Evolutionary conservation across 1,140 invertebrate genomes (phyloP), one percentile per base, ranked within the genome.

Genomic region (Sweltsa coloradensis): DNA sequence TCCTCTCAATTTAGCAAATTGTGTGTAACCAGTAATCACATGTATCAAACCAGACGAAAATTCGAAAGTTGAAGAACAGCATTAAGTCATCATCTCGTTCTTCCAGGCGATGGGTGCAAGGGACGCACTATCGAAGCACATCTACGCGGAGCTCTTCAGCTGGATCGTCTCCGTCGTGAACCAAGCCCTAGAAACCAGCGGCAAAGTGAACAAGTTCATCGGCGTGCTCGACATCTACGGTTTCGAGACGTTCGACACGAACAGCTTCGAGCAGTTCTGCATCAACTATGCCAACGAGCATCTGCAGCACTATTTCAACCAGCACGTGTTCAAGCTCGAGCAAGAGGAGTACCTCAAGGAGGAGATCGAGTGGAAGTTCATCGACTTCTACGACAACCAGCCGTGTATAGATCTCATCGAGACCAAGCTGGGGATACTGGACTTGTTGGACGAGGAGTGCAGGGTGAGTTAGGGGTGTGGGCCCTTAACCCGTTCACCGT

Each of bases 281-380:
- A 99, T 99, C 45, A 99, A 99, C 69, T 99, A 98, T 69, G 95
- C 96, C 0, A 99, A 99, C 67, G 96, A 99, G 64, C 97, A 98
- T 64, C 71, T 99, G 1, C 96, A 99, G 57, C 95, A 99, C 61
- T 94, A 98, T 63, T 99, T 98, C 65, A 98, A 97, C 63, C 83
- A 79, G 72, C 95, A 98, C 65, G 94, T 99, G 0, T 99, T 99
- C 63, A 98, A 98, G 65, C 63, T 98, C 39, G 95, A 98, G 61
- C 94, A 98, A 70, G 93, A 97, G 60, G 95, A 98, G 59, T 98
- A 98, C 68, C 78, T 96, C 1, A 84, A 85, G 61, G 95, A 99
- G 65, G 87, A 87, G 54, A 98, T 99, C 50, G 89, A 92, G 51
- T 99, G 95, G 95, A 93, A 90, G 25, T 95, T 97, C 70, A 98